Conservation (phyloP, 2,113 vertebrate genomes). For the Trematomus loennbergii region DNA sequence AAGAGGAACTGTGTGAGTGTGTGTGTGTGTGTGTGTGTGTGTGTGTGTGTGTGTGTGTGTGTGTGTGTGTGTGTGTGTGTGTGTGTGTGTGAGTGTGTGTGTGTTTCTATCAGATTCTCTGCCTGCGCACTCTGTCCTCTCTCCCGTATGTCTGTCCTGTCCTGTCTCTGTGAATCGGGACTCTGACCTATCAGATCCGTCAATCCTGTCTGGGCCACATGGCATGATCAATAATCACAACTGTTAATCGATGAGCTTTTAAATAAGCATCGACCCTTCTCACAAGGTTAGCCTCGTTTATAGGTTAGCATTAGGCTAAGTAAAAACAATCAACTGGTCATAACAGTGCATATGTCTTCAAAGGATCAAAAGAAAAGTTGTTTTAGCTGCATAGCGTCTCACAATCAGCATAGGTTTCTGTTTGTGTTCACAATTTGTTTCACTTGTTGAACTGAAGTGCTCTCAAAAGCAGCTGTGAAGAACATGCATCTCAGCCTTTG, state of each 20-base stretch:
- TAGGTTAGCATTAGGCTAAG: slow-evolving; percentile 80
- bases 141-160: slow-evolving; percentile 4
- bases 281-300: slow-evolving; percentile 81
- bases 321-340: slow-evolving; percentile 70
- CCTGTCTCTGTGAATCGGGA: slow-evolving; percentile 31
- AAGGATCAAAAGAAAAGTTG: slow-evolving; percentile 29
- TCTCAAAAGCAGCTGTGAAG: neutral
- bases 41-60: neutral
- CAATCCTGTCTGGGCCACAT: slow-evolving; percentile 78
- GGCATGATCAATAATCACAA: slow-evolving; percentile 87
- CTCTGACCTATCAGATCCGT: slow-evolving; percentile 75
- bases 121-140: neutral
- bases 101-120: slow-evolving; percentile 10
- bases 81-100: neutral
- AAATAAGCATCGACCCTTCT: slow-evolving; percentile 84
- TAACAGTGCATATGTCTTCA: slow-evolving; percentile 48
- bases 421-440: neutral
- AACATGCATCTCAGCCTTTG: slow-evolving; percentile 34
- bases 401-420: neutral
- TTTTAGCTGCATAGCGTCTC: neutral
- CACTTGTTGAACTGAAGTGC: neutral
- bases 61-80: slow-evolving; percentile 6
- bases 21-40: slow-evolving; percentile 2
- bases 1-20: slow-evolving; percentile 13
- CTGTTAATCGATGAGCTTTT: slow-evolving; percentile 89